phyloP scores from a whole-genome alignment of 2,888 invertebrate species.

The Eledone cirrhosa region DNA sequence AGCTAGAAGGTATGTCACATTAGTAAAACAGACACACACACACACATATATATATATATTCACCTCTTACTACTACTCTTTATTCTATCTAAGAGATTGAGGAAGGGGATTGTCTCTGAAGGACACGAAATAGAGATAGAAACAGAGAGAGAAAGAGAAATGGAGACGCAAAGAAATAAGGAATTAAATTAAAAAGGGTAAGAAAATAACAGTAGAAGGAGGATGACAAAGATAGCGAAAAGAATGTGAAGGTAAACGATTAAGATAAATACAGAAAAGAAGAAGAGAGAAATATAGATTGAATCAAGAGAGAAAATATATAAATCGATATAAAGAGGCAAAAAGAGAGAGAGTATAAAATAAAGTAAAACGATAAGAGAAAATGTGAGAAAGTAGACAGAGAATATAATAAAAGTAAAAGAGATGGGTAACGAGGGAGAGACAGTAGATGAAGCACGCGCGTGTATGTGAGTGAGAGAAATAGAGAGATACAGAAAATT shows the following conservation, averaged over 20 bases:
- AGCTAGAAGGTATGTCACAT: too few relatives aligned
- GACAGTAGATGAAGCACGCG: too few relatives aligned
- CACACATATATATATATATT: slow-evolving; percentile 12
- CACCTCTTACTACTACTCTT: background rate
- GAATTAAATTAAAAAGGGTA: background rate
- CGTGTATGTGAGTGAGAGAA: too few relatives aligned
- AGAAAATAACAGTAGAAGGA: background rate
- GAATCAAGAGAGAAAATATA: background rate
- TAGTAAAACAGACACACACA: background rate
- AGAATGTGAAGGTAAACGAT: background rate
- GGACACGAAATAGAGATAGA: slow-evolving; percentile 17
- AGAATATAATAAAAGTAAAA: too few relatives aligned
- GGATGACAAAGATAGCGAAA: background rate
- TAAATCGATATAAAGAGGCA: too few relatives aligned
- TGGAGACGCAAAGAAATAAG: background rate
- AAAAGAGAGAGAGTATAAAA: too few relatives aligned
- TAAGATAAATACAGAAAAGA: background rate
- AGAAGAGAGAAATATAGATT: background rate
- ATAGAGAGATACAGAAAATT: too few relatives aligned
- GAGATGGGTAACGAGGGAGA: too few relatives aligned
- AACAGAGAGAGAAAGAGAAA: background rate
- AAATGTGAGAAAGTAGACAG: too few relatives aligned
- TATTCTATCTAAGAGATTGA: background rate
- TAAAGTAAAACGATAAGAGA: too few relatives aligned
- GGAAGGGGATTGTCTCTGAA: background rate